Base-by-base conservation (phyloP, 2,888 invertebrate genomes). In the Amiota communis region DNA sequence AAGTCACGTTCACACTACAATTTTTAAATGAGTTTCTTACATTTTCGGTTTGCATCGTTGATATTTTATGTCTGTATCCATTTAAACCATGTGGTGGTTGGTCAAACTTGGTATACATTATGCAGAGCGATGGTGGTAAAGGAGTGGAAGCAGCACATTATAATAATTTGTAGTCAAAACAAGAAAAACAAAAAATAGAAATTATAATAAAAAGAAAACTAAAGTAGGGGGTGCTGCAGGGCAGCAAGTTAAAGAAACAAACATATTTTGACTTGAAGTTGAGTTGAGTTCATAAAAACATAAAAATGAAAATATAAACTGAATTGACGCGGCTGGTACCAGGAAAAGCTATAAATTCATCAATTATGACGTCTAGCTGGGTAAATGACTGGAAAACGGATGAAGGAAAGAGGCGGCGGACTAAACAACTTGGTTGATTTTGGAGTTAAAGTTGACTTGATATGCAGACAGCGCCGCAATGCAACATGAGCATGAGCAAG, bases 321-420 rank as follows among this genome's bases (percentile, higher is more conserved):
- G 53, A 68, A 68, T 68, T 68, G 49, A 61, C 71, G 71, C 36
- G 36, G 36, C 61, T 71, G 70, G 65, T 84, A 80, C 81, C 79
- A 77, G 81, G 85, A 83, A 83, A 75, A 78, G 76, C 81, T 79
- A 82, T 85, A 83, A 83, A 85, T 85, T 85, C 85, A 78, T 85
- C 83, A 83, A 84, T 85, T 83, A 84, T 84, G 84, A 84, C 81
- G 77, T 79, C 84, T 76, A 78, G 15, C 49, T 46, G 61, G 23
- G 9, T 63, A 71, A 76, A 76, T 70, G 80, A 75, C 76, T 78
- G 75, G 78, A 76, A 74, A 75, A 75, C 73, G 36, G 36, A 2
- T 36, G 36, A 2, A 36, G 36, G 36, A 6, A 36, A 6, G 6
- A 36, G 36, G 36, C 2, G 6, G 36, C 36, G 36, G 36, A 36